Evolutionary conservation across 2,797 vertebrate species (phyloP).

Genomic region (Falco berigora): DNA sequence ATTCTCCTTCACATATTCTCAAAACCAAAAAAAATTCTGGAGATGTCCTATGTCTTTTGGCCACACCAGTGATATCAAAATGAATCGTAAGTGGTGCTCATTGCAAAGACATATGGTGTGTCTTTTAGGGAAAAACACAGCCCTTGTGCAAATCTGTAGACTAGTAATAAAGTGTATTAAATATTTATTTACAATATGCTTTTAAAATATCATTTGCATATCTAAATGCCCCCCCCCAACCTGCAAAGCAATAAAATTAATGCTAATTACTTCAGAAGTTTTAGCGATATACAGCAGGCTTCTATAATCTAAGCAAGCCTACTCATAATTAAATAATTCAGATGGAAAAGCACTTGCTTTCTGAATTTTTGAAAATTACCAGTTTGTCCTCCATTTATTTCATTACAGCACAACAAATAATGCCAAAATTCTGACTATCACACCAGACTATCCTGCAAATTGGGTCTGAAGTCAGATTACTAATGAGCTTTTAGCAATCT

Average conservation of each 20-base stretch:
- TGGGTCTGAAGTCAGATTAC: not conserved
- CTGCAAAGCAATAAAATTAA: not conserved
- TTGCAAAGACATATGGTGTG: not conserved
- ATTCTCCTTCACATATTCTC: not conserved
- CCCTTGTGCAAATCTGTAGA: not conserved
- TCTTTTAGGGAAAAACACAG: not conserved
- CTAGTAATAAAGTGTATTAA: not conserved
- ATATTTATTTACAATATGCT: not conserved
- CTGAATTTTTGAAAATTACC: not conserved
- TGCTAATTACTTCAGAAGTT: not conserved
- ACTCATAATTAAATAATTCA: not conserved
- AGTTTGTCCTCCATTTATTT: not conserved
- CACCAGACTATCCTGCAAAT: not conserved
- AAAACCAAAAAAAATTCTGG: not conserved
- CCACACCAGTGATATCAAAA: not conserved
- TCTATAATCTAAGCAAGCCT: not conserved
- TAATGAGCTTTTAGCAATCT: not conserved
- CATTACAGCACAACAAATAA: not conserved
- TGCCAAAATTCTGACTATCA: not conserved
- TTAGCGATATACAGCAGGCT: not conserved
- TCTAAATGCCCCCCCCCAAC: not conserved
- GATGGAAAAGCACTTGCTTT: not conserved
- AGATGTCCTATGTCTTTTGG: not conserved
- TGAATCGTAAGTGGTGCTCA: not conserved
- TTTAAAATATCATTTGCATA: not conserved